Base-by-base conservation (phyloP, 2,888 invertebrate genomes). In the Sinohyriopsis cumingii region DNA sequence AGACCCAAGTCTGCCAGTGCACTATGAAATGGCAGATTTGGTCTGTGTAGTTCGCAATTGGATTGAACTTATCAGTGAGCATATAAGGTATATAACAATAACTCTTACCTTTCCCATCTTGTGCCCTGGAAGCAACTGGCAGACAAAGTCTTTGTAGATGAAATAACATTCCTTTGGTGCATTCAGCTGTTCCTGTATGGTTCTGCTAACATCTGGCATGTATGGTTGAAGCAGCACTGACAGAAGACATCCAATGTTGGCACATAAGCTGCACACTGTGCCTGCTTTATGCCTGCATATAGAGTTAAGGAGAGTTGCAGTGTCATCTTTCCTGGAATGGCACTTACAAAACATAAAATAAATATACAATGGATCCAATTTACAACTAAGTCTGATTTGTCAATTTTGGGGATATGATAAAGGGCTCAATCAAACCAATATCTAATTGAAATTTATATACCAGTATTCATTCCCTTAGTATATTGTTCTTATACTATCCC, bases 201-300 rank as follows among this genome's bases (percentile, higher is more conserved):
- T 92, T 0, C 93, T 91, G 55, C 94, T 92, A 0, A 95, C 94
- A 63, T 93, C 92, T 0, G 99, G 99, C 95, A 98, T 95, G 91
- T 95, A 98, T 0, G 99, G 99, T 71, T 94, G 93, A 54, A 99
- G 89, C 22, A 99, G 90, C 1, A 95, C 93, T 2, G 96, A 94
- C 71, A 99, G 89, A 1, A 98, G 91, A 77, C 93, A 95, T 74
- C 93, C 93, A 83, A 97, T 91, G 87, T 97, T 96, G 77, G 93
- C 93, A 78, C 95, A 95, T 33, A 99, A 87, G 1, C 95, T 96
- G 64, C 98, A 94, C 0, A 98, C 94, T 0, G 96, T 95, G 0
- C 94, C 94, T 0, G 96, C 97, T 53, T 59, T 59, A 59, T 3
- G 59, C 59, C 59, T 22, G 24, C 19, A 59, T 19, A 24, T 59